These are phyloP conservation scores for Abramis brama DNA, from an alignment of 2,113 vertebrate genomes.

Conservation along the genomic window DNA sequence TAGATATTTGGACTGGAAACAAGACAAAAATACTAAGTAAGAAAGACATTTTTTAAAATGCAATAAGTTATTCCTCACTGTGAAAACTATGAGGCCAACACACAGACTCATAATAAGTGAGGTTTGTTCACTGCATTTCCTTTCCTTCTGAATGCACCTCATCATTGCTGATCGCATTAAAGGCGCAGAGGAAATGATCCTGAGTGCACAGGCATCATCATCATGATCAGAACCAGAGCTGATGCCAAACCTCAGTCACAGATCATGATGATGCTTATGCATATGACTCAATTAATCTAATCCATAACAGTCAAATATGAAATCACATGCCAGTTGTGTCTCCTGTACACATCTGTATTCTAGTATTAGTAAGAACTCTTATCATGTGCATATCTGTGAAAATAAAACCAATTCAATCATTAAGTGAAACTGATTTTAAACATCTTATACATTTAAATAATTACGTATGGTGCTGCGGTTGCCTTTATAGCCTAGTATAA, in stretches of 20 bases:
- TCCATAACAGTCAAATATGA: neutral
- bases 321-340: neutral
- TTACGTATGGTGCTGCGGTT: neutral
- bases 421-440: neutral
- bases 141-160: slow-evolving; percentile 43
- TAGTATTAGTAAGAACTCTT: neutral
- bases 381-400: neutral
- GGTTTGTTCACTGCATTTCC: neutral
- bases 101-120: neutral
- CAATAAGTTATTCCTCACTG: neutral
- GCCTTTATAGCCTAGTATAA: neutral
- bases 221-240: slow-evolving; percentile 56
- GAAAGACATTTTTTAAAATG: too few relatives aligned
- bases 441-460: neutral
- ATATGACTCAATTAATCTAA: neutral
- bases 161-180: slow-evolving; percentile 63
- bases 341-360: neutral
- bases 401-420: neutral
- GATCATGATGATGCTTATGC: neutral
- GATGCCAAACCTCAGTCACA: neutral
- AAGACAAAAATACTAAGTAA: too few relatives aligned
- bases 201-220: neutral
- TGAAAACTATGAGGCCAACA: neutral
- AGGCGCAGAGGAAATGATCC: slow-evolving; percentile 65
- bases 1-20: too few relatives aligned